Base-by-base conservation (phyloP, 1,140 invertebrate genomes). In the Caenorhabditis tropicalis region DNA sequence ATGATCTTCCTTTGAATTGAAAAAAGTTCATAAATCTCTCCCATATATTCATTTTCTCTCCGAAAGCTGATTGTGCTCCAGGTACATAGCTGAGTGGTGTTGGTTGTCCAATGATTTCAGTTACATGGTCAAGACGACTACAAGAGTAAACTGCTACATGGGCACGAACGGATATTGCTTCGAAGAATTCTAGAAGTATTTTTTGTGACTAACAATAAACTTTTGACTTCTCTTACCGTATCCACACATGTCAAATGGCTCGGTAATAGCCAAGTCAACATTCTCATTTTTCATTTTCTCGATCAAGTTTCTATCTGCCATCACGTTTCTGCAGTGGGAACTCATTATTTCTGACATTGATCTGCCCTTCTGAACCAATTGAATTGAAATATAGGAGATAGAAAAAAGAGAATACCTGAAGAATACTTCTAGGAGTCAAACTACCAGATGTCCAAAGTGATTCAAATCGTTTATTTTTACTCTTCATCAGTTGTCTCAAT, bases 61-160 rank as follows among this genome's bases (percentile, higher is more conserved):
- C 51, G 27, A 24, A 48, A 24, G 29, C 5, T 0, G 53, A 56
- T 6, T 10, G 10, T 24, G 29, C 29, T 12, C 36, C 39, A 19
- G 82, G 82, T 46, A 83, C 65, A 79, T 83, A 83, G 43, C 82
- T 83, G 5, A 43, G 43, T 12, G 82, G 19, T 16, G 33, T 12
- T 9, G 82, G 82, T 79, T 79, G 53, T 74, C 82, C 82, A 4
- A 65, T 27, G 24, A 46, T 29, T 10, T 79, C 60, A 39, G 29
- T 51, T 16, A 83, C 65, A 49, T 65, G 49, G 33, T 74, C 60
- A 6, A 83, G 12, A 31, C 58, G 65, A 19, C 21, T 46, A 39
- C 21, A 33, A 0, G 82, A 79, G n/a, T 31, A n/a, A 2, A 60
- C 82, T 36, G 53, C 65, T 10, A 83, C 58, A 12, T 48, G 36